phyloP scores from a whole-genome alignment of 2,888 invertebrate species.

The Euphydryas editha region DNA sequence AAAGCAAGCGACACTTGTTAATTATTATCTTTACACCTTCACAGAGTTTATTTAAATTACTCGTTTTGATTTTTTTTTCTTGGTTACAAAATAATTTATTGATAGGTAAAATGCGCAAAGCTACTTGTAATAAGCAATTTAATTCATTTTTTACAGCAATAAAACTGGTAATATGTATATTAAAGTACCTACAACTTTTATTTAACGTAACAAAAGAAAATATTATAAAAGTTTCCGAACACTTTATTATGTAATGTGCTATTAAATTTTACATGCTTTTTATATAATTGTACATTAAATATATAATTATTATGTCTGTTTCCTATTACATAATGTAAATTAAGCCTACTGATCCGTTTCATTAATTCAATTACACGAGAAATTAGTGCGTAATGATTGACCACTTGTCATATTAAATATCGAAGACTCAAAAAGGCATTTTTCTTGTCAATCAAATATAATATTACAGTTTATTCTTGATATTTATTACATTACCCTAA shows the following conservation, averaged over 20 bases:
- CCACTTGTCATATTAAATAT: constrained; percentile 2
- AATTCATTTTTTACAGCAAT: too few species aligned
- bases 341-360: neutral
- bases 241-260: neutral
- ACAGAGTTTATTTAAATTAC: neutral
- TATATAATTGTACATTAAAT: neutral
- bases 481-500: neutral
- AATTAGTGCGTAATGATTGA: constrained; percentile 11
- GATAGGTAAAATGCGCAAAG: too few species aligned
- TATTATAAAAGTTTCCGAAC: neutral
- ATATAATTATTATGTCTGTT: too few species aligned
- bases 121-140: too few species aligned
- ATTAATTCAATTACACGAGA: constrained; percentile 21
- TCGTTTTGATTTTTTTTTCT: neutral
- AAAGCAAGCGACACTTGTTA: constrained; percentile 4
- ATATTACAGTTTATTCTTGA: neutral
- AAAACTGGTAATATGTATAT: too few species aligned
- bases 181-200: too few species aligned
- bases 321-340: neutral
- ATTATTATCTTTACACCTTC: constrained; percentile 2
- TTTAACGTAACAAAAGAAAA: too few species aligned
- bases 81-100: too few species aligned
- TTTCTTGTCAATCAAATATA: constrained; percentile 17
- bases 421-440: constrained; percentile 12
- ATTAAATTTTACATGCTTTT: neutral